These are phyloP conservation scores for Apodemus agrarius DNA, from an alignment of 2,797 vertebrate genomes.

Conservation along the genomic window DNA sequence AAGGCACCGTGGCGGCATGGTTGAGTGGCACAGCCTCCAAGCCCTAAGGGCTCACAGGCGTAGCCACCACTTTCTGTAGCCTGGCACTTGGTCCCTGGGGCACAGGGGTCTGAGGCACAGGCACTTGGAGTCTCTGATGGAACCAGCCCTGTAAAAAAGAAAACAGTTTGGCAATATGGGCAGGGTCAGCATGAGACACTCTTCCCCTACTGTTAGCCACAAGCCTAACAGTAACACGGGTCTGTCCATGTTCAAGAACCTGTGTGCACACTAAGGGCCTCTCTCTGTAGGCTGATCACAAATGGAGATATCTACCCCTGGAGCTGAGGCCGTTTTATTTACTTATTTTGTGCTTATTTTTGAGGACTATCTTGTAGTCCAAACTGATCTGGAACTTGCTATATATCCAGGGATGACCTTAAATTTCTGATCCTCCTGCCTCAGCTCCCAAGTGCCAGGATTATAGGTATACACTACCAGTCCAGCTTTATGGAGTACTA, in stretches of 20 bases:
- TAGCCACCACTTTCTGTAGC: slow-evolving; percentile 85
- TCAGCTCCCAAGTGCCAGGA: neutral
- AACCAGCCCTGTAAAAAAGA: slow-evolving; percentile 86
- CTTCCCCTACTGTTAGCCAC: neutral
- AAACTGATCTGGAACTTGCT: neutral
- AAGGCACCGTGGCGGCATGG: slow-evolving; percentile 96
- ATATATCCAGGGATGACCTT: neutral
- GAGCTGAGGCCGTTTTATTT: neutral
- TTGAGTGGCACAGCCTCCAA: slow-evolving; percentile 88
- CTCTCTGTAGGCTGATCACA: neutral
- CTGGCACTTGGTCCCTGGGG: slow-evolving; percentile 90
- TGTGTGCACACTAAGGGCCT: neutral
- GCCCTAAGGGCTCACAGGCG: slow-evolving; percentile 86
- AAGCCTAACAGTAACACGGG: neutral
- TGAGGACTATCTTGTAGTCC: neutral
- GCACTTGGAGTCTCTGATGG: slow-evolving; percentile 74
- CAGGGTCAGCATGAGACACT: neutral
- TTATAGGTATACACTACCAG: neutral
- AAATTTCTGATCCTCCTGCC: neutral
- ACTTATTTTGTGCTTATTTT: neutral
- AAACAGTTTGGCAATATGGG: neutral
- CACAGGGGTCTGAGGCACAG: slow-evolving; percentile 91
- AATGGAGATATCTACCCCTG: neutral
- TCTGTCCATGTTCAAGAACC: too few species aligned
- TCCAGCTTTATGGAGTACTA: too few species aligned